phyloP scores from a whole-genome alignment of 2,113 vertebrate genomes.

The Paraplagusia blochii region DNA sequence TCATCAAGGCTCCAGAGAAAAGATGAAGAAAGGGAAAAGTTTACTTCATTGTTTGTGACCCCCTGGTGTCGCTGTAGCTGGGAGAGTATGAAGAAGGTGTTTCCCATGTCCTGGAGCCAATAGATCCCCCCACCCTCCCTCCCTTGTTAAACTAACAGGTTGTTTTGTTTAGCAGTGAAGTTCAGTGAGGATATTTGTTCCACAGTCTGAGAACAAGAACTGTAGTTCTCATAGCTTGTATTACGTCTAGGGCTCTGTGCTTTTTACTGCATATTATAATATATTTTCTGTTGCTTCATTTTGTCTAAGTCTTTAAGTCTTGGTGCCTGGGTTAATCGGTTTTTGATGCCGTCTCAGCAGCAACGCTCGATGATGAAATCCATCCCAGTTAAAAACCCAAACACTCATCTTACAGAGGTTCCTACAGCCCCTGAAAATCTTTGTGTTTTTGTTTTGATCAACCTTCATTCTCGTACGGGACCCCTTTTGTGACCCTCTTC shows the following conservation, averaged over 20 bases:
- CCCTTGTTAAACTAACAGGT: slow-evolving; percentile 8
- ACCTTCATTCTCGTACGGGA: slow-evolving; percentile 51
- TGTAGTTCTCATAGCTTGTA: slow-evolving; percentile 1
- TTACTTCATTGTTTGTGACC: slow-evolving; percentile 5
- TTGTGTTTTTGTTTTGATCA: slow-evolving; percentile 53
- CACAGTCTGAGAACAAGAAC: slow-evolving; percentile 4
- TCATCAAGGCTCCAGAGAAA: slow-evolving; percentile 3
- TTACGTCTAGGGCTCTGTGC: background rate
- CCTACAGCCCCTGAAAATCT: slow-evolving; percentile 34
- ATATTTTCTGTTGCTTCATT: slow-evolving; percentile 13
- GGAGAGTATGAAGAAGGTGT: slow-evolving; percentile 12
- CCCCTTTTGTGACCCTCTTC: slow-evolving; percentile 56
- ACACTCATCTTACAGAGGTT: slow-evolving; percentile 30
- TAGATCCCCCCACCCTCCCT: background rate
- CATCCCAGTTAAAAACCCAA: slow-evolving; percentile 48
- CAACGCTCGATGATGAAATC: slow-evolving; percentile 11
- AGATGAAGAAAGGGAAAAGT: slow-evolving; percentile 3
- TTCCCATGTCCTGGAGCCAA: slow-evolving; percentile 16
- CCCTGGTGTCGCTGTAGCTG: slow-evolving; percentile 2
- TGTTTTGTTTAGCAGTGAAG: slow-evolving; percentile 14
- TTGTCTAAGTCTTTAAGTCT: slow-evolving; percentile 13
- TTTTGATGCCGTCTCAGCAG: slow-evolving; percentile 28
- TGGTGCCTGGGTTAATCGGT: slow-evolving; percentile 8
- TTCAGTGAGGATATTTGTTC: background rate
- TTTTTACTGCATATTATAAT: slow-evolving; percentile 22